Percentiles rank a stretch among this genome's conserved stretches.
Conservation (phyloP, 2,888 invertebrate species). For the Coronaproctus castanopsis region DNA sequence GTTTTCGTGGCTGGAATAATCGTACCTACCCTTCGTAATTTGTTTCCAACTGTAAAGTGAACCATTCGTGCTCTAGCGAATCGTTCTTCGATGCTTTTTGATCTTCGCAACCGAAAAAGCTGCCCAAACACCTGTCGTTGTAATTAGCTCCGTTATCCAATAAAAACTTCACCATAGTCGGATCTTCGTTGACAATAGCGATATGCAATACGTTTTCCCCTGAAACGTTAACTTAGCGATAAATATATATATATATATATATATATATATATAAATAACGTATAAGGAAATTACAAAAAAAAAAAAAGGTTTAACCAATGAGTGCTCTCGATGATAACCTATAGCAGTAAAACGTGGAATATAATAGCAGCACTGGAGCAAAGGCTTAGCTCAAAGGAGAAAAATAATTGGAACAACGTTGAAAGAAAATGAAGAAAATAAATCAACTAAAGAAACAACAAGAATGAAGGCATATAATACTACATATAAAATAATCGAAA, state of each 20-base stretch:
- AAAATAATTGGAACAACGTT: too few relatives aligned
- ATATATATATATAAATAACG: too few relatives aligned
- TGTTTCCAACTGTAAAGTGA: slow-evolving; percentile 56
- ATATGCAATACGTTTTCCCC: slow-evolving; percentile 91
- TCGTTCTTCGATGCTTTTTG: slow-evolving; percentile 78
- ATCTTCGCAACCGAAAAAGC: slow-evolving; percentile 95
- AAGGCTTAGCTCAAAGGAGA: too few relatives aligned
- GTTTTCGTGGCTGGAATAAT: too few relatives aligned
- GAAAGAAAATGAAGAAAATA: too few relatives aligned
- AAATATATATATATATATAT: too few relatives aligned
- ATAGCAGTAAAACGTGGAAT: not conserved
- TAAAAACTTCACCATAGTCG: slow-evolving; percentile 87
- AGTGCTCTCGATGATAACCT: not conserved
- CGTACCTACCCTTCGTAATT: slow-evolving; percentile 76
- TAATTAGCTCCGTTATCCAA: slow-evolving; percentile 79
- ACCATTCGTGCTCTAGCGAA: slow-evolving; percentile 77
- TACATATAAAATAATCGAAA: too few relatives aligned
- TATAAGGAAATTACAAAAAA: not conserved
- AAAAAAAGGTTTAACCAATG: not conserved
- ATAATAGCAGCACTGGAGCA: too few relatives aligned
- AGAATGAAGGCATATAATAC: too few relatives aligned
- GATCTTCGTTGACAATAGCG: slow-evolving; percentile 95
- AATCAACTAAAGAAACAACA: too few relatives aligned
- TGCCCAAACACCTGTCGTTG: slow-evolving; percentile 80
- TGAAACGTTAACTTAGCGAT: slow-evolving; percentile 24